phyloP scores from a whole-genome alignment of 1,140 invertebrate genomes.

The Reticulitermes speratus region DNA sequence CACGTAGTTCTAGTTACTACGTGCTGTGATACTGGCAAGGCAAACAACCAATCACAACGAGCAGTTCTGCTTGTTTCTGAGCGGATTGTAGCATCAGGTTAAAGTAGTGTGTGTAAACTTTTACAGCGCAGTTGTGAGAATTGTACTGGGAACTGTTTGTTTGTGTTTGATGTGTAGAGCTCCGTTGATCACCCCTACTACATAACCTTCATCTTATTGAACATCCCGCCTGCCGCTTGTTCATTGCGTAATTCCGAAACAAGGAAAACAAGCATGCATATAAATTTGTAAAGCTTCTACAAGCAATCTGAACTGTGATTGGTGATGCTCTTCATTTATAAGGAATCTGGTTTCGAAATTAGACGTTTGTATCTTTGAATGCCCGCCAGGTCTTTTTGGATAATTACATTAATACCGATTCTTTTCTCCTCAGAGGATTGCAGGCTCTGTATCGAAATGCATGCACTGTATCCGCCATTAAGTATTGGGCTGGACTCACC shows the following conservation, averaged over 20 bases:
- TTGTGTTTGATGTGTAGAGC: no score
- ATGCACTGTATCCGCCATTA: slow-evolving; percentile 23
- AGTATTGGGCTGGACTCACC: slow-evolving; percentile 19
- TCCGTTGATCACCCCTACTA: not conserved
- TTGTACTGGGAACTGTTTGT: no score
- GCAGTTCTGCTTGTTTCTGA: no score
- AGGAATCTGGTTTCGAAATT: slow-evolving; percentile 33
- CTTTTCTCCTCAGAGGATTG: slow-evolving; percentile 3
- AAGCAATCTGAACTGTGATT: slow-evolving; percentile 7
- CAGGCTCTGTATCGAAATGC: slow-evolving; percentile 21
- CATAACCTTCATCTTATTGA: not conserved
- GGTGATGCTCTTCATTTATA: slow-evolving; percentile 29
- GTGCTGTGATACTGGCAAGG: no score
- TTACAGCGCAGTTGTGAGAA: no score
- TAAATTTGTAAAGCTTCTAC: not conserved
- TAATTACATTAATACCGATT: slow-evolving; percentile 35
- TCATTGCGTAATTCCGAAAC: not conserved
- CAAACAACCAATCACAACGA: no score
- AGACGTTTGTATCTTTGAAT: slow-evolving; percentile 24
- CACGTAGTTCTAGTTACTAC: no score
- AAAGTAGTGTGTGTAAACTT: no score
- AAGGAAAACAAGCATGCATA: not conserved
- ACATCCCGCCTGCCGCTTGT: not conserved
- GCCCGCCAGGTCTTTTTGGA: not conserved
- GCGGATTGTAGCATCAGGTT: no score